Conservation (phyloP, 2,888 invertebrate species). For the Diaperis boleti region DNA sequence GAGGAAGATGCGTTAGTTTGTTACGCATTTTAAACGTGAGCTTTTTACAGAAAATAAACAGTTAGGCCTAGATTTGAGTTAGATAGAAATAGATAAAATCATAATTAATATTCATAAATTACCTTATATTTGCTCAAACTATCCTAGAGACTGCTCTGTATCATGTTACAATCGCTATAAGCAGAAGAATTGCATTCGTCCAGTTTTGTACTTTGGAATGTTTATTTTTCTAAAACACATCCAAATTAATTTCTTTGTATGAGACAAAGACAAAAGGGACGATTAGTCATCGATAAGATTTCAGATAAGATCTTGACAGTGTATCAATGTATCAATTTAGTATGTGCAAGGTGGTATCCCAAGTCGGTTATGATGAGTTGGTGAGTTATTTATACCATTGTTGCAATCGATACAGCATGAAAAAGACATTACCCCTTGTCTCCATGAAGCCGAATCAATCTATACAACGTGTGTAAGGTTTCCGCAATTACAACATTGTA, state of each 20-base stretch:
- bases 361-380: background rate
- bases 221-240: background rate
- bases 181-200: no score
- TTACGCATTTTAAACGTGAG: background rate
- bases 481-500: conserved; percentile 11
- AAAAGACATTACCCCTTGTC: conserved; percentile 11
- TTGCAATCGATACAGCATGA: conserved; percentile 12
- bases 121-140: no score
- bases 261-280: background rate
- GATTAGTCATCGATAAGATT: conserved; percentile 7
- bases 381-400: conserved; percentile 15
- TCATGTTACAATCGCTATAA: no score
- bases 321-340: background rate
- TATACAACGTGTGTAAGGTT: conserved; percentile 3
- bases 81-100: no score
- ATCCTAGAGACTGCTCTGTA: no score
- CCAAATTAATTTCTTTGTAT: background rate
- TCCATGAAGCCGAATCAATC: conserved; percentile 6
- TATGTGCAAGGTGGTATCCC: background rate
- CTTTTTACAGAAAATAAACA: background rate
- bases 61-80: background rate
- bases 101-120: no score
- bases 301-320: background rate
- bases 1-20: no score
- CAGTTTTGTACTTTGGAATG: no score